phyloP scores from a whole-genome alignment of 1,140 invertebrate species.

The Atta texana region DNA sequence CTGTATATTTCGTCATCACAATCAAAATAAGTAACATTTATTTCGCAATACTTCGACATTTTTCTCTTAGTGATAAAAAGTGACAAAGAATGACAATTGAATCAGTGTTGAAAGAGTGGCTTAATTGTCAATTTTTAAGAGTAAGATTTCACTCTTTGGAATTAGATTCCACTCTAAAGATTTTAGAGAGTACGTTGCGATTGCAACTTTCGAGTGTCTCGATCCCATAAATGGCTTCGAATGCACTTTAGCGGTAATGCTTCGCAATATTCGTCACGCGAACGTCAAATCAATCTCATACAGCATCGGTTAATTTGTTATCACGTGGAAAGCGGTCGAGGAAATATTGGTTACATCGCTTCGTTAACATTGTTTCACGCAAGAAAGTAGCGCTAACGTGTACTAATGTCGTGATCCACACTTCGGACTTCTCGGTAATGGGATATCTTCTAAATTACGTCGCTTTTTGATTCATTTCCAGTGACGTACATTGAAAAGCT shows the following conservation, averaged over 20 bases:
- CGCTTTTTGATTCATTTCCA: conserved; percentile 47
- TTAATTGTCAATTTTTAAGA: too few relatives aligned
- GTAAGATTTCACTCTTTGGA: too few relatives aligned
- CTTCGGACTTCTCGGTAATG: not conserved
- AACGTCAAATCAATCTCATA: conserved; percentile 53
- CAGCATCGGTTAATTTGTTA: conserved; percentile 48
- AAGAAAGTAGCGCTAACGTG: conserved; percentile 37
- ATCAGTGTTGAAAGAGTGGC: too few relatives aligned
- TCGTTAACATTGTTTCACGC: conserved; percentile 53
- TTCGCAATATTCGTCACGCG: conserved; percentile 51
- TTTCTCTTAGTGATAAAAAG: too few relatives aligned
- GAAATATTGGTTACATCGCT: conserved; percentile 40
- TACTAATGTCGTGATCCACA: conserved; percentile 3
- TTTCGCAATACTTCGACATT: too few relatives aligned
- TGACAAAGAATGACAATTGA: too few relatives aligned
- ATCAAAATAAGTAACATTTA: too few relatives aligned
- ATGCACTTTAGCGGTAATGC: conserved; percentile 27
- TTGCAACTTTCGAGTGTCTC: not conserved
- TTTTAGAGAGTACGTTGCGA: not conserved
- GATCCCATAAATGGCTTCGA: conserved; percentile 35
- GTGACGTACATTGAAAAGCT: conserved; percentile 4
- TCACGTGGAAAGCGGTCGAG: conserved; percentile 35
- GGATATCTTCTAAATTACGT: conserved; percentile 60
- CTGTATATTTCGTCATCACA: too few relatives aligned
- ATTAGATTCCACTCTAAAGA: too few relatives aligned